A percentile compares a stretch with the other conserved stretches of the same genome.
phyloP scores from a whole-genome alignment of 2,797 vertebrate genomes.

The Dicrostonyx torquatus region DNA sequence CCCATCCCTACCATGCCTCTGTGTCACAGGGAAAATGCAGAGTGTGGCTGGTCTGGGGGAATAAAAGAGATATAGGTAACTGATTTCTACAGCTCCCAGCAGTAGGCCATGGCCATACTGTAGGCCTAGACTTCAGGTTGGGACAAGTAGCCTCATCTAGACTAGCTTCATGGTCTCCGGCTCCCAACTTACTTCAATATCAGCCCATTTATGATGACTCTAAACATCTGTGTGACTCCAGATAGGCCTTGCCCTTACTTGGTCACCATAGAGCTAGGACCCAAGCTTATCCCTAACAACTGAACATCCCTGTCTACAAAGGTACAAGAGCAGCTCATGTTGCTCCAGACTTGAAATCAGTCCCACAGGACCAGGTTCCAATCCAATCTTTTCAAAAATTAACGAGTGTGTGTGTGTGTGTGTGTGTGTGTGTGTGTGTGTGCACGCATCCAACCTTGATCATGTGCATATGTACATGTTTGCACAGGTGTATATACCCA shows the following conservation, averaged over 20 bases:
- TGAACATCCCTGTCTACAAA: neutral
- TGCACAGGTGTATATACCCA: neutral
- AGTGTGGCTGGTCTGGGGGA: accelerated
- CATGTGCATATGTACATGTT: neutral
- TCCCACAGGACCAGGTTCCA: neutral
- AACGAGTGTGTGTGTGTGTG: too few species aligned
- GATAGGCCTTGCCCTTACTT: neutral
- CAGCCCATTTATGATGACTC: neutral
- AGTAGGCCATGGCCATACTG: neutral
- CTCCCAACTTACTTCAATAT: neutral
- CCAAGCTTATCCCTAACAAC: neutral
- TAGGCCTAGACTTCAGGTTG: neutral
- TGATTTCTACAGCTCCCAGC: neutral
- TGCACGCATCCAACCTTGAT: neutral
- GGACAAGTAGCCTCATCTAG: too few species aligned
- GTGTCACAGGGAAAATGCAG: accelerated
- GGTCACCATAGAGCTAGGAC: neutral
- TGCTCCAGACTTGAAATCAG: neutral
- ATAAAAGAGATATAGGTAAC: neutral
- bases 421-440: too few species aligned
- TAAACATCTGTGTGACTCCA: neutral
- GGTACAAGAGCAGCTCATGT: neutral
- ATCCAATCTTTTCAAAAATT: neutral
- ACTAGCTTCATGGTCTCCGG: too few species aligned
- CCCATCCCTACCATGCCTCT: accelerated